Percentiles rank a stretch among this genome's conserved stretches.
Conservation (phyloP, 2,797 vertebrate species). For the Emys orbicularis region DNA sequence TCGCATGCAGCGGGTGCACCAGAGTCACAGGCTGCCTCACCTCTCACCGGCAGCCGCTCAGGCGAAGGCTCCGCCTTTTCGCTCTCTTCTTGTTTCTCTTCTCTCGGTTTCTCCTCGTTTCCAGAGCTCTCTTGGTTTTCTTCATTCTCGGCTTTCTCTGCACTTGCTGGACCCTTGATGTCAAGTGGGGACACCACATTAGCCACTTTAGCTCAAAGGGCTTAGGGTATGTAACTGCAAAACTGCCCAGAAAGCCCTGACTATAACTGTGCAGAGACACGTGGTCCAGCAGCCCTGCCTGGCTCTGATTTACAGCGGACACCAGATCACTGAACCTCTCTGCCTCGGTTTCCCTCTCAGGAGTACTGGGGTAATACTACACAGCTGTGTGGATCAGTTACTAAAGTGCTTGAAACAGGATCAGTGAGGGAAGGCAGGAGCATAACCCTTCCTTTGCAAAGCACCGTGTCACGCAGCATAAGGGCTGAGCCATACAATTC, state of each 20-base stretch:
- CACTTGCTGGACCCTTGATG: not conserved
- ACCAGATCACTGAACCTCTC: too few relatives aligned
- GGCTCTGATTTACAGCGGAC: not conserved
- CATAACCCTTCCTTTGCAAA: not conserved
- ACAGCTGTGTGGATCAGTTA: not conserved
- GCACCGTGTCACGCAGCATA: too few relatives aligned
- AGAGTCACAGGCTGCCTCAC: slow-evolving; percentile 66
- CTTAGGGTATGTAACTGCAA: not conserved
- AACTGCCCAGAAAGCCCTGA: not conserved
- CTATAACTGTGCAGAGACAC: not conserved
- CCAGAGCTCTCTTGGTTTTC: slow-evolving; percentile 56
- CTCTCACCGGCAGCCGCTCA: slow-evolving; percentile 78
- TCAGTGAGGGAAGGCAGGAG: not conserved
- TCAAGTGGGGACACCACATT: not conserved
- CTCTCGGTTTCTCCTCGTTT: slow-evolving; percentile 62
- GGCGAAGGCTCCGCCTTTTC: slow-evolving; percentile 81
- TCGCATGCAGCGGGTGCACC: rapidly evolving
- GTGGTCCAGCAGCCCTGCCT: not conserved
- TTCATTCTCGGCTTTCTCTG: slow-evolving; percentile 69
- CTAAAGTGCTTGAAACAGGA: not conserved
- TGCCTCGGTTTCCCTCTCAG: not conserved
- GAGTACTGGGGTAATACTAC: not conserved
- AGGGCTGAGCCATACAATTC: not conserved
- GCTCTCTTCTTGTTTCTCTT: slow-evolving; percentile 81
- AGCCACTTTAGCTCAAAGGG: not conserved